These are phyloP conservation scores for Rosalia funebris DNA, from an alignment of 2,888 invertebrate genomes.

Conservation along the genomic window DNA sequence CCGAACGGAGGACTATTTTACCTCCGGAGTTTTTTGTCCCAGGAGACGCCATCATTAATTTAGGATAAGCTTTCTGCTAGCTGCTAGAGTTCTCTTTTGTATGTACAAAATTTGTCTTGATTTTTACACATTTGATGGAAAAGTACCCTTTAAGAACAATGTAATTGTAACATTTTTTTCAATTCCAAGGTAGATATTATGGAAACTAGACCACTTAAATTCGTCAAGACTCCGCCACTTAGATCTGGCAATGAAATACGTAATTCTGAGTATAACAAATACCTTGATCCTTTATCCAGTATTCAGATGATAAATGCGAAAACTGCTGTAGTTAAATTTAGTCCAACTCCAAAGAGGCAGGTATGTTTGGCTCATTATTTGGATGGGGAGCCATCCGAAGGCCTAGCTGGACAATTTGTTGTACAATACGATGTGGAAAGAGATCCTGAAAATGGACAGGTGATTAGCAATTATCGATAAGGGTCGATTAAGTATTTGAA, in stretches of 20 bases:
- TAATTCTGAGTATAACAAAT: conserved; percentile 13
- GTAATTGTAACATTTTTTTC: too few species aligned
- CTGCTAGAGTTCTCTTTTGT: too few species aligned
- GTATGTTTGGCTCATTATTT: conserved; percentile 63
- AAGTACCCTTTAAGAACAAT: too few species aligned
- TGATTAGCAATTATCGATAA: too few species aligned
- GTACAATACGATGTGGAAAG: conserved; percentile 75
- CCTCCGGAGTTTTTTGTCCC: too few species aligned
- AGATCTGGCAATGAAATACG: conserved; percentile 71
- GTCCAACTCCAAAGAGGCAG: conserved; percentile 70
- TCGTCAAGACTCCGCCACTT: conserved; percentile 71
- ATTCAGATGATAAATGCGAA: conserved; percentile 49
- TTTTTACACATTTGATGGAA: too few species aligned
- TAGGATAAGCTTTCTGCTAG: too few species aligned
- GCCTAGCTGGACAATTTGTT: conserved; percentile 73
- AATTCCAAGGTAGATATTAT: conserved; percentile 67
- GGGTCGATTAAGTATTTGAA: too few species aligned
- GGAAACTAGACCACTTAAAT: conserved; percentile 71
- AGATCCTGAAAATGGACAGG: background rate
- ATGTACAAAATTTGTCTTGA: too few species aligned
- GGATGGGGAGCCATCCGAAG: conserved; percentile 60
- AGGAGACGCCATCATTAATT: too few species aligned
- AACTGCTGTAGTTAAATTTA: conserved; percentile 65
- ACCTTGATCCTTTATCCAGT: conserved; percentile 58
- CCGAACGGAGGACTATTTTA: too few species aligned